Base-by-base conservation (phyloP, 2,113 vertebrate genomes). In the Hymenochirus boettgeri region DNA sequence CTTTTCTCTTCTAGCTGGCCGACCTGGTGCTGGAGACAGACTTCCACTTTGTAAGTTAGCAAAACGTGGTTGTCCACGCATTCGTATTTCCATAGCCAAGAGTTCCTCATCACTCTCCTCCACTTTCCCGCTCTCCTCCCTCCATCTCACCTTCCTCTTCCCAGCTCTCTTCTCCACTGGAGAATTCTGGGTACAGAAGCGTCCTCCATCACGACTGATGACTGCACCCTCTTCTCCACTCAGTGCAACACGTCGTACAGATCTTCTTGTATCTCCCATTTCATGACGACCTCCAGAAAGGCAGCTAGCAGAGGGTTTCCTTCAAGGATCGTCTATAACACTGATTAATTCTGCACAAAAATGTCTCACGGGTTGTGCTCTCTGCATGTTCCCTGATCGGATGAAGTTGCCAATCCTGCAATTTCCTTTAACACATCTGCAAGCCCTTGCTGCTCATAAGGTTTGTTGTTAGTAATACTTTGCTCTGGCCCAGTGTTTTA, bases 71-170 rank as follows among this genome's bases (percentile, higher is more conserved):
- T 98, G 96, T 46, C 96, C 96, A 57, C 93, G 86, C 96, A 99
- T 99, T 25, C 96, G 92, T 39, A 99, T 98, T 76, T 97, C 96
- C 95, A 99, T 91, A 23, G 96, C 94, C 31, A 99, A 59, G 57
- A 99, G 76, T 81, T 99, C 96, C 58, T 99, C 96, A 26, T 99
- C 96, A 22, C 96, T 99, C 81, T 99, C 96, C 58, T 97, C 96
- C 96, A 78, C 96, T 99, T 72, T 99, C 96, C 0, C 92, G 95
- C 60, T 96, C 93, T 58, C 86, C 89, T 93, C 90, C 62, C 85
- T 89, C 29, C 87, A 85, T 73, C 82, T 78, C 74, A 1, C 7
- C 79, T 24, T 69, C 83, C 1, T 96, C 92, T 5, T 93, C 93
- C 37, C 91, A 91, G 56, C 85, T 88, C 26, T 96, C 93, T 0